Conservation (phyloP, 1,140 invertebrate species). For the Drosophila azteca region DNA sequence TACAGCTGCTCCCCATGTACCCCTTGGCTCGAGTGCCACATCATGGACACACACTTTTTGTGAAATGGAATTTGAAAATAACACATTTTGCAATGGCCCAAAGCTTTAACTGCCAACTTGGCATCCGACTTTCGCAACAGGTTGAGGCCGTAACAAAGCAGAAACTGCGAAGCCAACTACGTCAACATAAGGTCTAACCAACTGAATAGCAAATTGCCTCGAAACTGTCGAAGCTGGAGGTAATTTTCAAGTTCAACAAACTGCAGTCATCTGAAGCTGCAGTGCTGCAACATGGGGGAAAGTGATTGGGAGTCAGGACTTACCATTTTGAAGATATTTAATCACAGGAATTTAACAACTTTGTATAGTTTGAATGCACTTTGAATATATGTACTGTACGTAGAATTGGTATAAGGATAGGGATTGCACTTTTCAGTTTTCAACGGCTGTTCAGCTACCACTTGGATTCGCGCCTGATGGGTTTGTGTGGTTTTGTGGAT, state of each 20-base stretch:
- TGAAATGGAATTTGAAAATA: constrained; percentile 30
- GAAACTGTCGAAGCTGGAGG: constrained; percentile 4
- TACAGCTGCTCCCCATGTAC: no score
- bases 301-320: constrained; percentile 26
- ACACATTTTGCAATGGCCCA: constrained; percentile 45
- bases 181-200: constrained; percentile 34
- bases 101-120: constrained; percentile 44
- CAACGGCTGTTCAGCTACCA: constrained; percentile 38
- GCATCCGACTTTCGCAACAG: constrained; percentile 76
- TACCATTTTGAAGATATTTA: constrained; percentile 39
- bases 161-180: constrained; percentile 29
- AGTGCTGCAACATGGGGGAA: not conserved
- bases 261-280: not conserved
- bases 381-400: not conserved
- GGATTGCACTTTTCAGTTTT: constrained; percentile 43
- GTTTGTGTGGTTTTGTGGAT: constrained; percentile 69
- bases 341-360: not conserved
- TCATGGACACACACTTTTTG: not conserved
- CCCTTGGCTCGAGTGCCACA: constrained; percentile 22
- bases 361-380: constrained; percentile 24
- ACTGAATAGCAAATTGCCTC: constrained; percentile 31
- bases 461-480: constrained; percentile 59
- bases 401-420: not conserved
- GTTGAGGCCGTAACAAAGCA: constrained; percentile 49
- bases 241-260: constrained; percentile 47